Evolutionary conservation across 2,113 vertebrate species (phyloP), one percentile per base, ranked within the genome.

Genomic region (Brienomyrus brachyistius): DNA sequence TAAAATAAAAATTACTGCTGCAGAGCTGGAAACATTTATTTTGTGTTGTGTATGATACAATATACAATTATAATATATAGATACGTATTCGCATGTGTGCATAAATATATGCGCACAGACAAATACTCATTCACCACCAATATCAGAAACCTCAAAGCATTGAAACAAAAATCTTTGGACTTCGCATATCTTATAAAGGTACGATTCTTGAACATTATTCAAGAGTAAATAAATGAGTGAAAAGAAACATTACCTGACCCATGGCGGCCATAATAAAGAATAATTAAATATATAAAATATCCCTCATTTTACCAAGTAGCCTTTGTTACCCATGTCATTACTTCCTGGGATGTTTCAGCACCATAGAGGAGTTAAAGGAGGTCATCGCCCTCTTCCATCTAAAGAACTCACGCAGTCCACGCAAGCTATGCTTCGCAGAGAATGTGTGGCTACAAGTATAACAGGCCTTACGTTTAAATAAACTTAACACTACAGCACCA

Each of bases 91-190:
- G 52, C 89, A 74, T 92, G 93, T 94, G 91, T 93, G 91, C 92
- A 90, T 82, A 89, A 92, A 92, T 93, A 94, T 92, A 93, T 92
- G 94, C 62, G 93, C 85, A 88, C 82, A 91, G 90, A 91, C 62
- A 91, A 91, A 94, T 91, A 92, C 92, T 94, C 93, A 89, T 94
- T 94, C 93, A 94, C 91, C 92, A 91, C 91, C 92, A 93, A 93
- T 88, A 91, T 93, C 89, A 92, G 89, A 94, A 93, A 94, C 92
- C 93, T 86, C 23, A 23, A 86, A 86, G 93, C 94, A 94, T 92
- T 94, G 95, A 94, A 95, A 90, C 51, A 89, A 77, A 95, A 94
- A 94, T 96, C 95, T 96, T 96, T 96, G 96, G 96, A 96, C 95
- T 95, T 95, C 93, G 95, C 94, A 93, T 93, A 91, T 94, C 93